These are phyloP conservation scores for Perognathus longimembris DNA, from an alignment of 2,113 vertebrate species.

Conservation along the genomic window DNA sequence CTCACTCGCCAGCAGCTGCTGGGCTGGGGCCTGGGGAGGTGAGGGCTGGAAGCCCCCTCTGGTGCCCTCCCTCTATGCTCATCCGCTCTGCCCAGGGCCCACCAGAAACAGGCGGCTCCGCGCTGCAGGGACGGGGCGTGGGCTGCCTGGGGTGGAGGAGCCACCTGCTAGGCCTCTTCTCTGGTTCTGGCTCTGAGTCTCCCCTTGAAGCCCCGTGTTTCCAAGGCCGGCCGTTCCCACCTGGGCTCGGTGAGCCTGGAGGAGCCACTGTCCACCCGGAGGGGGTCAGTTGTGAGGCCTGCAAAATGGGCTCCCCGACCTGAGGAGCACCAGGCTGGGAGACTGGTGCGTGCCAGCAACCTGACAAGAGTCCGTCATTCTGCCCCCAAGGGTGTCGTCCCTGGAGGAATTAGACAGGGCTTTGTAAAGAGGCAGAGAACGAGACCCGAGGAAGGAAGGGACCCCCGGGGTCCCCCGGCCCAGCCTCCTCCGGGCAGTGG, in stretches of 20 bases:
- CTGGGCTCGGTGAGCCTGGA: background rate
- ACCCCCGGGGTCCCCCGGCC: background rate
- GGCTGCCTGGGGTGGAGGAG: background rate
- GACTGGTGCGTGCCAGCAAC: background rate
- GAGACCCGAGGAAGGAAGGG: rapidly evolving
- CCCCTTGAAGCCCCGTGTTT: background rate
- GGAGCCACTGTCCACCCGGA: background rate
- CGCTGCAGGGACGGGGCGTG: rapidly evolving
- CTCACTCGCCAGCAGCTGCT: background rate
- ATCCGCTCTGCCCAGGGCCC: background rate
- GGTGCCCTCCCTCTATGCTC: background rate
- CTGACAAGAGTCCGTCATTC: rapidly evolving
- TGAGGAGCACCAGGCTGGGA: too few relatives aligned
- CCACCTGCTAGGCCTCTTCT: too few relatives aligned
- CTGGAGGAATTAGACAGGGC: background rate
- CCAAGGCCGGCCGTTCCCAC: background rate
- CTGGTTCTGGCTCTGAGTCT: too few relatives aligned
- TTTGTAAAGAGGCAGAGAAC: background rate
- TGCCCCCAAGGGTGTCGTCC: too few relatives aligned
- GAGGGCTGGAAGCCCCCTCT: background rate
- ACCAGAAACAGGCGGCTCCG: background rate
- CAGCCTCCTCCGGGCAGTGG: rapidly evolving
- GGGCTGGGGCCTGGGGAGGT: background rate
- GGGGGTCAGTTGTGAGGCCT: background rate
- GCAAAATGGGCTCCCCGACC: background rate